Conservation (phyloP, 2,113 vertebrate genomes). For the Symphodus melops region DNA sequence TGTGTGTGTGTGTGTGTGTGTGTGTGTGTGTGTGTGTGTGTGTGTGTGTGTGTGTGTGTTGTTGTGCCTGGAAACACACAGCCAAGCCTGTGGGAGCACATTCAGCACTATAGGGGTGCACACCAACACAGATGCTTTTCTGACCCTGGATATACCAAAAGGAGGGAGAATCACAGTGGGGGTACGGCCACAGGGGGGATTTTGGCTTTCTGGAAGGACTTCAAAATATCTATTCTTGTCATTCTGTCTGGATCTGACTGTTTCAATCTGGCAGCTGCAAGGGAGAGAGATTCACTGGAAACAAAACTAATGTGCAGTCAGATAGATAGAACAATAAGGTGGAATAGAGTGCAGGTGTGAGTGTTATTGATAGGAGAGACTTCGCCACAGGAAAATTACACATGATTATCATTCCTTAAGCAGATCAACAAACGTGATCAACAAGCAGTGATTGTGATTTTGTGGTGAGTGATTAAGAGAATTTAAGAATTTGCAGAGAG, state of each 20-base stretch:
- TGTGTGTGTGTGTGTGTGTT: slow-evolving; percentile 19
- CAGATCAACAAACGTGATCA: slow-evolving; percentile 30
- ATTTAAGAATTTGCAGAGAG: slow-evolving; percentile 8
- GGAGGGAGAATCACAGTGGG: slow-evolving; percentile 59
- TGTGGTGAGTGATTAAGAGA: slow-evolving; percentile 17
- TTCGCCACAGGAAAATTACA: slow-evolving; percentile 55
- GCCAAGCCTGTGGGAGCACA: slow-evolving; percentile 55
- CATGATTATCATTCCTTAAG: slow-evolving; percentile 50
- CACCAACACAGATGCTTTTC: slow-evolving; percentile 62
- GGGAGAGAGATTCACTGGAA: slow-evolving; percentile 37
- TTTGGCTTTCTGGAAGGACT: slow-evolving; percentile 63
- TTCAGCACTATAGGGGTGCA: slow-evolving; percentile 60
- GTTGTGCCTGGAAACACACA: slow-evolving; percentile 47
- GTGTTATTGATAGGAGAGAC: slow-evolving; percentile 39
- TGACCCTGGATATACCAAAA: slow-evolving; percentile 66
- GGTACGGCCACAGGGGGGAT: slow-evolving; percentile 49
- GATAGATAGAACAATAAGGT: slow-evolving; percentile 49
- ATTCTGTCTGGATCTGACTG: slow-evolving; percentile 69
- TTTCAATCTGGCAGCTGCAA: slow-evolving; percentile 74
- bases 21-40: slow-evolving; percentile 18
- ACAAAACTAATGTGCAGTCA: slow-evolving; percentile 24
- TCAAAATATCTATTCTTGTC: slow-evolving; percentile 74
- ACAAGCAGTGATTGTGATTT: slow-evolving; percentile 35
- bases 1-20: slow-evolving; percentile 29
- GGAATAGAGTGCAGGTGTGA: slow-evolving; percentile 30